phyloP scores from a whole-genome alignment of 2,113 vertebrate species.

The Fukomys damarensis region DNA sequence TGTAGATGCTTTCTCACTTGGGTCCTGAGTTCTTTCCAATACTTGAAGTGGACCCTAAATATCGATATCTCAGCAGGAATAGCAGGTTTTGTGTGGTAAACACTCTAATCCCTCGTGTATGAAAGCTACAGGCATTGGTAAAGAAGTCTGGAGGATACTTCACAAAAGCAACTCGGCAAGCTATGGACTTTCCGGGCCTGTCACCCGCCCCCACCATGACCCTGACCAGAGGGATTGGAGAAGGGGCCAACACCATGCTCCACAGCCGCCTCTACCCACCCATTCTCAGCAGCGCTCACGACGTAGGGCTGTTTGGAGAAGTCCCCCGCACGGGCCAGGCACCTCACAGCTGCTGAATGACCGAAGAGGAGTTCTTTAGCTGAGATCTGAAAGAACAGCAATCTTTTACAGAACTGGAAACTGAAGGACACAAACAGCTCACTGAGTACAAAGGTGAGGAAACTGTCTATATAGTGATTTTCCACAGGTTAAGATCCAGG shows the following conservation, averaged over 20 bases:
- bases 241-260: not conserved
- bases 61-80: not conserved
- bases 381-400: slow-evolving; percentile 85
- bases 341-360: slow-evolving; percentile 87
- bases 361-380: slow-evolving; percentile 89
- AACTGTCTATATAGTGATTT: not conserved
- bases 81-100: not conserved
- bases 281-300: slow-evolving; percentile 89
- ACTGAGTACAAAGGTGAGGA: not conserved
- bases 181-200: no score
- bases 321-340: slow-evolving; percentile 89
- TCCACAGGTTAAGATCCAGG: not conserved
- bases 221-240: not conserved
- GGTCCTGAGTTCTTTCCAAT: not conserved
- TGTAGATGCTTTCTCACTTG: not conserved
- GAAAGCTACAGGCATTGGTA: not conserved
- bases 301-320: slow-evolving; percentile 89
- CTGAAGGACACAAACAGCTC: not conserved
- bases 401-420: slow-evolving; percentile 19
- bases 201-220: no score
- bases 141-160: not conserved
- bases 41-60: not conserved
- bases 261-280: slow-evolving; percentile 82
- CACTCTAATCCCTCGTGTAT: not conserved
- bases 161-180: not conserved